Evolutionary conservation across 2,113 vertebrate species (phyloP), one percentile per base, ranked within the genome.

Genomic region (Ciconia maguari): DNA sequence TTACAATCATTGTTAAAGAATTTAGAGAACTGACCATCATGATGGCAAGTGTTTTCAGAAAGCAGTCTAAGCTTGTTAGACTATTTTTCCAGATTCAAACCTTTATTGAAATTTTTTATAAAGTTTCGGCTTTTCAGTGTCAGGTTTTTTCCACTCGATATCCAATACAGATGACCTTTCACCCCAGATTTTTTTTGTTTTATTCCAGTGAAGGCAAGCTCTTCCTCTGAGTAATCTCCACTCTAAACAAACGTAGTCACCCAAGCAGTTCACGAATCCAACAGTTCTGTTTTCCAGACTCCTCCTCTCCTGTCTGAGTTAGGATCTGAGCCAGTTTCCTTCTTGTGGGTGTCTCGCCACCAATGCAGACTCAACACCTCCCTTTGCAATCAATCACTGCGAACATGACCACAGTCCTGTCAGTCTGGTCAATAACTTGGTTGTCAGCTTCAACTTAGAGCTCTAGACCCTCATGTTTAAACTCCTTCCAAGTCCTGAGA

Each of bases 381-480:
- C 38, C 11, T 78, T 42, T 89, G 55, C 42, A 74, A 30, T 49
- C 78, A 55, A 15, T 61, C 71, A 9, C 27, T 70, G 49, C 0
- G 0, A 89, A 42, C 19, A 38, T 0, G 1, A 34, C 4, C 61
- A 16, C 0, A 1, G 42, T 17, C 62, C 36, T 22, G 8, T 29
- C 57, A 58, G 16, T 36, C 46, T 49, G 36, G 27, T 81, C 72
- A 58, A 38, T 32, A 87, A 38, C 6, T 52, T 49, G 24, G 8
- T 22, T 57, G 26, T 72, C 79, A 94, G n/a, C 36, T 86, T 83
- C 7, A 6, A 38, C 19, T 72, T 41, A 24, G 52, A 41, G 29
- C 41, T 87, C 72, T 20, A 75, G 64, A 46, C 9, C 15, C 8
- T 82, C 46, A 21, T 0, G 0, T n/a, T 60, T 71, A 66, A 71